Percentiles rank a stretch among this genome's conserved stretches.
Conservation (phyloP, 2,797 vertebrate species). For the Oreochromis mossambicus region DNA sequence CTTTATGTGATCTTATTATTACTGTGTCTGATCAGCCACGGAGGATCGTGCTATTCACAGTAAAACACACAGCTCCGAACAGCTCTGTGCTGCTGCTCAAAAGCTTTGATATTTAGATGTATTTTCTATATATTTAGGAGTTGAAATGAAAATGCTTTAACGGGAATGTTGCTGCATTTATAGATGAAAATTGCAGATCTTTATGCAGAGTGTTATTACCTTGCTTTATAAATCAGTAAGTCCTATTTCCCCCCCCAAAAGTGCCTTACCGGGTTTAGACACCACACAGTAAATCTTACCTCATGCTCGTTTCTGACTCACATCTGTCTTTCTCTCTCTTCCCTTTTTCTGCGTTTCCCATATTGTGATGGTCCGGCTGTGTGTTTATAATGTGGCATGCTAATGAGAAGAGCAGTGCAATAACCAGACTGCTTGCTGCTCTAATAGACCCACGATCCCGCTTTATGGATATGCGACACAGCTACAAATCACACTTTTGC, state of each 20-base stretch:
- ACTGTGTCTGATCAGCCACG: neutral
- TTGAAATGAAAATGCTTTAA: neutral
- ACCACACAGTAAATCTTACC: neutral
- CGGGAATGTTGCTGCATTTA: neutral
- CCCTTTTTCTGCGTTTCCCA: neutral
- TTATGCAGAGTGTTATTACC: neutral
- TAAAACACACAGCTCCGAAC: neutral
- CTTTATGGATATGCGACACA: constrained; percentile 73
- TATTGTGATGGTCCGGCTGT: constrained; percentile 12
- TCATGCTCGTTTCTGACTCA: neutral
- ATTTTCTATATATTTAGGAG: neutral
- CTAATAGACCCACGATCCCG: constrained; percentile 51
- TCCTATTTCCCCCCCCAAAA: neutral
- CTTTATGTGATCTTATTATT: neutral
- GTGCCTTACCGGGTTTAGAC: neutral
- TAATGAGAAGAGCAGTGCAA: constrained; percentile 80
- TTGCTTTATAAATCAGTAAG: neutral
- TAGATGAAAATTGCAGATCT: neutral
- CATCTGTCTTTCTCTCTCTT: neutral
- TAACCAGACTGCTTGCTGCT: constrained; percentile 82
- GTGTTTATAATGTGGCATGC: constrained; percentile 67
- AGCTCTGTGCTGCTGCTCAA: neutral
- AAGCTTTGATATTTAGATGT: neutral
- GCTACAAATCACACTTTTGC: constrained; percentile 36
- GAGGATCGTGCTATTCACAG: neutral